Evolutionary conservation across 1,140 invertebrate species (phyloP).

Genomic region (Armadillidium nasatum): DNA sequence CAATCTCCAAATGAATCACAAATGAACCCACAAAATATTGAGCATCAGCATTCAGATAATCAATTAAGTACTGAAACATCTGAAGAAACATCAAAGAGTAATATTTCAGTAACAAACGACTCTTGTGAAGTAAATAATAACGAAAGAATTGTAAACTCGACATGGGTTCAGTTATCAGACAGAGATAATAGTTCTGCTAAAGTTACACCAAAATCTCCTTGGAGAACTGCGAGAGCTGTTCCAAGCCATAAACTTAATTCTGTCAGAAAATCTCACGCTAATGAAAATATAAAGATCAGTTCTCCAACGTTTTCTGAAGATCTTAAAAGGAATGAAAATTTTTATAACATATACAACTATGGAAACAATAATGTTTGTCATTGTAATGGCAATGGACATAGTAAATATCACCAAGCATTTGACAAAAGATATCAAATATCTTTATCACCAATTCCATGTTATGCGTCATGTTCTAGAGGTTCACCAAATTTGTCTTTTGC

Average conservation of each 20-base stretch:
- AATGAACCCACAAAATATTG: conserved; percentile 1
- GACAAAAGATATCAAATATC: not conserved
- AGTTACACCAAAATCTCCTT: not conserved
- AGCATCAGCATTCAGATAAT: conserved; percentile 27
- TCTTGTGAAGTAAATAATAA: conserved; percentile 32
- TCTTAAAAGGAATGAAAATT: not conserved
- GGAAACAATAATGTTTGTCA: not conserved
- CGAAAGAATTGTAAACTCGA: conserved; percentile 36
- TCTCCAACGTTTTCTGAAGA: not conserved
- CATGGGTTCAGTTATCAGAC: conserved; percentile 38
- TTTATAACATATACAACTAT: not conserved
- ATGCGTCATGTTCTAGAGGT: not conserved
- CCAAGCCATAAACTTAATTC: not conserved
- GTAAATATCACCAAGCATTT: not conserved
- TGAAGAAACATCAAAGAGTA: not conserved
- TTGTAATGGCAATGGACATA: not conserved
- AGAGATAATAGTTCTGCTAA: not conserved
- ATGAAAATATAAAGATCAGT: not conserved
- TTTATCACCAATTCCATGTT: not conserved
- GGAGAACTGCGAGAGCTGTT: not conserved
- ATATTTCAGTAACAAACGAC: not conserved
- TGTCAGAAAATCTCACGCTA: not conserved
- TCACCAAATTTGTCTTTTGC: not conserved
- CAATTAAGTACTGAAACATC: not conserved
- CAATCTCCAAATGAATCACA: conserved; percentile 12